phyloP scores from a whole-genome alignment of 2,797 vertebrate genomes.

The Myiotriccus ornatus region DNA sequence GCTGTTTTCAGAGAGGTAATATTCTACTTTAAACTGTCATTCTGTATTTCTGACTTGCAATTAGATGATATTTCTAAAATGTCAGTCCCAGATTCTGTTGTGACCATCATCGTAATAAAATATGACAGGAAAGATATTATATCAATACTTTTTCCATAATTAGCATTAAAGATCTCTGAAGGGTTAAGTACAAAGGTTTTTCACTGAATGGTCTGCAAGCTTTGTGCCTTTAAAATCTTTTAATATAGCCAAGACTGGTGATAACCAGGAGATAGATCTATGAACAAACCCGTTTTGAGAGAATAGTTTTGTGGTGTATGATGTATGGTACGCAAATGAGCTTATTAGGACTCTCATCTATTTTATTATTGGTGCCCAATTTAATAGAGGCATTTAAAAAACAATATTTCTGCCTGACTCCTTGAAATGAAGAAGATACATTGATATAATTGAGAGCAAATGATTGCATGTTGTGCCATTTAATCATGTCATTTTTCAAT shows the following conservation, averaged over 20 bases:
- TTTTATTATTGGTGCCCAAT: slow-evolving; percentile 84
- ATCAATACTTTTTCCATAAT: slow-evolving; percentile 90
- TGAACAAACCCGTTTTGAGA: slow-evolving; percentile 74
- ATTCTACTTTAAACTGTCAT: slow-evolving; percentile 78
- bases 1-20: slow-evolving; percentile 71
- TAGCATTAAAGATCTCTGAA: slow-evolving; percentile 89
- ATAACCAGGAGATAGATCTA: slow-evolving; percentile 79
- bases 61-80: slow-evolving; percentile 78
- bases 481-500: slow-evolving; percentile 86
- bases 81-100: slow-evolving; percentile 70
- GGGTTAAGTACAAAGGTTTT: slow-evolving; percentile 80
- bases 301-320: slow-evolving; percentile 75
- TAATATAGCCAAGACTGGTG: slow-evolving; percentile 79
- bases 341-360: slow-evolving; percentile 83
- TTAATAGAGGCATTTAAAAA: slow-evolving; percentile 86
- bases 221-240: slow-evolving; percentile 79
- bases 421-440: slow-evolving; percentile 82
- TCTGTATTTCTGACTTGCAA: slow-evolving; percentile 77
- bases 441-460: slow-evolving; percentile 86
- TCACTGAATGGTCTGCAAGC: slow-evolving; percentile 66
- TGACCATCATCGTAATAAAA: slow-evolving; percentile 83
- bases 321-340: slow-evolving; percentile 80
- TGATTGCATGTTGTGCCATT: slow-evolving; percentile 83
- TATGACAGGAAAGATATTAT: slow-evolving; percentile 90
- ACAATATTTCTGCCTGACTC: slow-evolving; percentile 84